These are phyloP conservation scores for Scaptomyza flava DNA, from an alignment of 2,888 invertebrate species.

Conservation along the genomic window DNA sequence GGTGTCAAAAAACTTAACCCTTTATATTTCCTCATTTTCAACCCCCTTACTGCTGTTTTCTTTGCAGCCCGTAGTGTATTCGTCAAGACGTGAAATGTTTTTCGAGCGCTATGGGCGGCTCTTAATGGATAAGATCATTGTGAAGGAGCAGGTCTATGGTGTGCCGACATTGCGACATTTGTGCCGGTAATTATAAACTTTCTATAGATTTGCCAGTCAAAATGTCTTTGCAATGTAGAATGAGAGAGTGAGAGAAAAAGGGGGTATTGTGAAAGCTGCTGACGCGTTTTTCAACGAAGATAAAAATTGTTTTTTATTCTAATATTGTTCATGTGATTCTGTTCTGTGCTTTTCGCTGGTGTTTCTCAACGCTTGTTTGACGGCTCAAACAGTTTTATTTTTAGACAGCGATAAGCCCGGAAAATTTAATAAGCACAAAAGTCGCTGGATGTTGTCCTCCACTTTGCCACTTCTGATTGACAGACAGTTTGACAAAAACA, in stretches of 20 bases:
- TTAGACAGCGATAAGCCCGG: conserved; percentile 56
- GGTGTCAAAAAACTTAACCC: neutral
- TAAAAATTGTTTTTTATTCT: conserved; percentile 66
- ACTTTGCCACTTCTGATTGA: conserved; percentile 40
- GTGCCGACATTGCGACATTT: conserved; percentile 89
- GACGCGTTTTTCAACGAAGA: conserved; percentile 62
- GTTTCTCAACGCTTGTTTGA: conserved; percentile 58
- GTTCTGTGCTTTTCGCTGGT: conserved; percentile 17
- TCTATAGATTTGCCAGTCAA: conserved; percentile 18
- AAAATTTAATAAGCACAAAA: conserved; percentile 71
- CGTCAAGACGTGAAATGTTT: conserved; percentile 81
- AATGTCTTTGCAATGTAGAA: conserved; percentile 36
- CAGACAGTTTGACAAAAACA: conserved; percentile 65
- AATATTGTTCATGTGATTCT: conserved; percentile 30
- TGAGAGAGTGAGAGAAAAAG: neutral
- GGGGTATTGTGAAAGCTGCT: conserved; percentile 29
- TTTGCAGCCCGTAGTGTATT: conserved; percentile 79
- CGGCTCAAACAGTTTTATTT: conserved; percentile 38
- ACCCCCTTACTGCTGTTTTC: conserved; percentile 1
- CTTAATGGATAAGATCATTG: conserved; percentile 82
- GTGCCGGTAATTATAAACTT: conserved; percentile 85
- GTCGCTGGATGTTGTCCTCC: conserved; percentile 27
- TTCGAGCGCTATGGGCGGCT: conserved; percentile 82
- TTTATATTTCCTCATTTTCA: neutral
- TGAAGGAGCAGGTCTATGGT: conserved; percentile 83